These are phyloP conservation scores for Myotis myotis DNA, from an alignment of 2,797 vertebrate genomes.

Conservation along the genomic window DNA sequence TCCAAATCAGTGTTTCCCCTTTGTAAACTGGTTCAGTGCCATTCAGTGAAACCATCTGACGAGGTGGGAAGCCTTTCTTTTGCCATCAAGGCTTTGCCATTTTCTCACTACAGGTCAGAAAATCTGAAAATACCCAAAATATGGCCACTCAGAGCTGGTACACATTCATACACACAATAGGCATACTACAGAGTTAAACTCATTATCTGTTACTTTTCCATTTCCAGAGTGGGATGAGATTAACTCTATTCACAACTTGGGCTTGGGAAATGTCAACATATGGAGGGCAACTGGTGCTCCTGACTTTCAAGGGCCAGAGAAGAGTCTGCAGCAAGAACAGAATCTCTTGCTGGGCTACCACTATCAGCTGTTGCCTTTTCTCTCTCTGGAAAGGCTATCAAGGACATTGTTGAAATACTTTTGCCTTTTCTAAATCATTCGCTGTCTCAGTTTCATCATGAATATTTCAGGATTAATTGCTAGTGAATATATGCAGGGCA, in stretches of 20 bases:
- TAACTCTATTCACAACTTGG: not conserved
- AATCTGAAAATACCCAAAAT: not conserved
- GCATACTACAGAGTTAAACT: not conserved
- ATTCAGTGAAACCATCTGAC: not conserved
- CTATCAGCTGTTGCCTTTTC: not conserved
- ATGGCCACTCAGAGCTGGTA: not conserved
- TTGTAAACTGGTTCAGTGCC: not conserved
- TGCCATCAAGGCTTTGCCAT: not conserved
- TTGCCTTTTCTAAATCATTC: constrained; percentile 34
- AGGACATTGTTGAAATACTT: constrained; percentile 28
- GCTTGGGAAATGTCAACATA: not conserved
- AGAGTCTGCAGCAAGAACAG: not conserved
- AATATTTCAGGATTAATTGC: constrained; percentile 23
- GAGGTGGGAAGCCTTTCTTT: not conserved
- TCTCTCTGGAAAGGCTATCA: not conserved
- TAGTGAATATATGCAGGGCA: constrained; percentile 2
- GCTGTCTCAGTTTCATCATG: constrained; percentile 20
- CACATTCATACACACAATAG: not conserved
- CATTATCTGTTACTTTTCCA: not conserved
- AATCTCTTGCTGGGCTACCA: not conserved
- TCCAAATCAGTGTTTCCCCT: constrained; percentile 1
- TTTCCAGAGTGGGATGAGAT: not conserved
- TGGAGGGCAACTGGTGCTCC: not conserved
- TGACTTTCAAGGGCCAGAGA: not conserved
- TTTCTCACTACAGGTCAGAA: not conserved